phyloP scores from a whole-genome alignment of 2,113 vertebrate species.

The Rattus norvegicus region DNA sequence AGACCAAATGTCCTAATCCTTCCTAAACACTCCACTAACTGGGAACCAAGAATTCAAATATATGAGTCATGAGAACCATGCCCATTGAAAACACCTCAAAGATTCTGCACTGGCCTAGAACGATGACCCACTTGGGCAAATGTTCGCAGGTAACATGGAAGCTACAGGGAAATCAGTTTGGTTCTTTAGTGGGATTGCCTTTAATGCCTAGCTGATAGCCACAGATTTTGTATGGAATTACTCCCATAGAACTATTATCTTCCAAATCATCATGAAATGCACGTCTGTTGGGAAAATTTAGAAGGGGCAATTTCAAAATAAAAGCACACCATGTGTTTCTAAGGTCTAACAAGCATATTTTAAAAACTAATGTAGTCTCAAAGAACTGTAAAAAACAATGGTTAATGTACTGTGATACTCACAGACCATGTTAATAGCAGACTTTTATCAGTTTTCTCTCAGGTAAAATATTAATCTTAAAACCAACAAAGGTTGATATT shows the following conservation, averaged over 20 bases:
- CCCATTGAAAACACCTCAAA: neutral
- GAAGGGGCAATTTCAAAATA: constrained; percentile 64
- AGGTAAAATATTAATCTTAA: constrained; percentile 1
- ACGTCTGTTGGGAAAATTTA: constrained; percentile 21
- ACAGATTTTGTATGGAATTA: neutral
- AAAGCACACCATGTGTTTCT: constrained; percentile 62
- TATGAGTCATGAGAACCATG: neutral
- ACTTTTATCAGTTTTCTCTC: neutral
- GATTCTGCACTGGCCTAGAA: neutral
- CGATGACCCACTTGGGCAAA: neutral
- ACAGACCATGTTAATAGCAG: neutral
- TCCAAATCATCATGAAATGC: constrained; percentile 61
- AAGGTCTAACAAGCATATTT: constrained; percentile 45
- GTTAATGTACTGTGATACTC: neutral
- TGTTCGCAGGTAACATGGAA: neutral
- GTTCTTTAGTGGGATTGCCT: constrained; percentile 26
- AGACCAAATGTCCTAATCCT: neutral
- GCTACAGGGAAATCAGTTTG: constrained; percentile 17
- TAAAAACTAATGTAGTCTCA: constrained; percentile 34
- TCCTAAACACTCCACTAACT: neutral
- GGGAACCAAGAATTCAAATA: neutral
- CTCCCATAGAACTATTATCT: constrained; percentile 58
- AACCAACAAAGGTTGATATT: neutral
- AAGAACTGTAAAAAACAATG: constrained; percentile 54
- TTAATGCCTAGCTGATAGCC: constrained; percentile 31